phyloP scores from a whole-genome alignment of 2,113 vertebrate genomes.

The Haemorhous mexicanus region DNA sequence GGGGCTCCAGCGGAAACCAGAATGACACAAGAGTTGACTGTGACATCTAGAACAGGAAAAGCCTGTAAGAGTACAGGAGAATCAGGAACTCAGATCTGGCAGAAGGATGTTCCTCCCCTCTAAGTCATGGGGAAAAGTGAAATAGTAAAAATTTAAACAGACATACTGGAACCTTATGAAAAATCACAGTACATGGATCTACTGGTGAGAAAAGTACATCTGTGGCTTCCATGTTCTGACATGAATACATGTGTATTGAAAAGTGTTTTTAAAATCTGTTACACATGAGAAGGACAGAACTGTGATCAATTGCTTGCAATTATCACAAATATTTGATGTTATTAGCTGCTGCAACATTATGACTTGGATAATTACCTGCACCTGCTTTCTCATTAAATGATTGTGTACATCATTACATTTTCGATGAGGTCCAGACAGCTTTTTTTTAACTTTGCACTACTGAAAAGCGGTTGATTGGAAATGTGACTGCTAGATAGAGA shows the following conservation, averaged over 20 bases:
- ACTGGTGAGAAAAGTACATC: not conserved
- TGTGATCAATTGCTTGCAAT: constrained; percentile 28
- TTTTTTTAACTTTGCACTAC: not conserved
- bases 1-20: not conserved
- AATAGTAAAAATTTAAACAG: not conserved
- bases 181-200: not conserved
- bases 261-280: not conserved
- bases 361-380: constrained; percentile 54
- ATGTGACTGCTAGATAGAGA: constrained; percentile 26
- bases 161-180: not conserved
- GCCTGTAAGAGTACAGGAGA: not conserved
- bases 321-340: constrained; percentile 56
- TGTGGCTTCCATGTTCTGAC: not conserved
- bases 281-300: not conserved
- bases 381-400: constrained; percentile 46
- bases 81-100: not conserved
- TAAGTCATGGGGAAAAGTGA: not conserved
- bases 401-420: constrained; percentile 34
- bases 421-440: constrained; percentile 17
- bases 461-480: constrained; percentile 39
- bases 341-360: constrained; percentile 54
- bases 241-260: not conserved
- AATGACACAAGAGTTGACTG: not conserved
- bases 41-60: not conserved
- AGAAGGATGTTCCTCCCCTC: not conserved